These are phyloP conservation scores for Zonotrichia leucophrys DNA, from an alignment of 2,113 vertebrate genomes.

Conservation along the genomic window DNA sequence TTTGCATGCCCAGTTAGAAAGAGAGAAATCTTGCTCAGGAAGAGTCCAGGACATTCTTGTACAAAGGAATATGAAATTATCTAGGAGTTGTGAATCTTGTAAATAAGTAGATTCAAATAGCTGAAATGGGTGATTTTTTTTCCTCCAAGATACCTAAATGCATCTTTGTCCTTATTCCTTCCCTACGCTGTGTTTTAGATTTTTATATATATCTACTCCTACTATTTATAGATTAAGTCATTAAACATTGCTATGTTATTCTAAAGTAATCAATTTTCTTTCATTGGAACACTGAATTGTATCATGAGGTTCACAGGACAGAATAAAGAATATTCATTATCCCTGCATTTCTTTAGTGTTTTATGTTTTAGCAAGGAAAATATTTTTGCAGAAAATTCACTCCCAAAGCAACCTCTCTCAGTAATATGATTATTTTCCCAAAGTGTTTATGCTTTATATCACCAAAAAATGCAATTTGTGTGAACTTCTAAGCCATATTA, in stretches of 20 bases:
- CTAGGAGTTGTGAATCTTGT: not conserved
- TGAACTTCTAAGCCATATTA: not conserved
- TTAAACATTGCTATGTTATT: not conserved
- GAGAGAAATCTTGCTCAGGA: not conserved
- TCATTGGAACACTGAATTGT: not conserved
- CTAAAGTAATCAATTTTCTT: not conserved
- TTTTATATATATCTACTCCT: not conserved
- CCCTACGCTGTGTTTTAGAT: fast-evolving
- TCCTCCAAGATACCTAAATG: no score
- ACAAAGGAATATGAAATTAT: not conserved
- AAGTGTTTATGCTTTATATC: not conserved
- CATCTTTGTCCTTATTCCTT: not conserved
- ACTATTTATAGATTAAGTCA: not conserved
- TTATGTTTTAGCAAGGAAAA: not conserved
- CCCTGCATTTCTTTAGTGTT: not conserved
- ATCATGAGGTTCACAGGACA: not conserved
- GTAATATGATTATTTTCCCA: not conserved
- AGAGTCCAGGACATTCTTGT: not conserved
- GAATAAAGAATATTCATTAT: not conserved
- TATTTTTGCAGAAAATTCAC: not conserved
- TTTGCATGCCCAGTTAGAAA: not conserved
- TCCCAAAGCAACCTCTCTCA: not conserved
- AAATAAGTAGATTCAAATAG: not conserved
- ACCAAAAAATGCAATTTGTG: not conserved
- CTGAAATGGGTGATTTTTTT: not conserved